A percentile compares a stretch with the other conserved stretches of the same genome.
Evolutionary conservation across 2,888 invertebrate species (phyloP).

Genomic region (Cerceris ruficornis): DNA sequence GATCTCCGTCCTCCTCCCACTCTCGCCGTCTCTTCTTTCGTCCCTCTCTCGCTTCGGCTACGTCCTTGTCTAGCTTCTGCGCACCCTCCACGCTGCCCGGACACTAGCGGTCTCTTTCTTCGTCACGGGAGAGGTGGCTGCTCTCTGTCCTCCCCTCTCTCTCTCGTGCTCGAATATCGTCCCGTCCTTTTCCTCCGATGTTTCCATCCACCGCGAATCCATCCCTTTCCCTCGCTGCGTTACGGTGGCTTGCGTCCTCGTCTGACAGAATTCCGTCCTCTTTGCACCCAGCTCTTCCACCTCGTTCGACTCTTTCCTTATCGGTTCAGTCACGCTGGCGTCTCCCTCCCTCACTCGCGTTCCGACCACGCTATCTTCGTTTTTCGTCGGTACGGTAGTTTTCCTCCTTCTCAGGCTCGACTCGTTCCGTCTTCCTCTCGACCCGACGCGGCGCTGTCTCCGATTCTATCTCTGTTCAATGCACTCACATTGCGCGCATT

Average conservation of each 20-base stretch:
- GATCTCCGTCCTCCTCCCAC: slow-evolving; percentile 31
- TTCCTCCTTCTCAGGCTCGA: no score
- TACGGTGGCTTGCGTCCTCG: not conserved
- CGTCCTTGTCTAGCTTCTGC: not conserved
- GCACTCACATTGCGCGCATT: no score
- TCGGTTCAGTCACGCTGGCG: no score
- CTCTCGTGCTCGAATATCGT: not conserved
- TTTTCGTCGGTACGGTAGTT: no score
- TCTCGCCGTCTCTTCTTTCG: slow-evolving; percentile 1
- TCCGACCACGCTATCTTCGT: no score
- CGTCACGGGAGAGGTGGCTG: not conserved
- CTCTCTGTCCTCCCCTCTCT: not conserved
- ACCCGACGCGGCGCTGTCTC: no score
- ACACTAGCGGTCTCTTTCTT: not conserved
- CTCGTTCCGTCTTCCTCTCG: no score
- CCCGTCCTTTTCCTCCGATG: not conserved
- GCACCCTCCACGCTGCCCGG: not conserved
- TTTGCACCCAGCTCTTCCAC: no score
- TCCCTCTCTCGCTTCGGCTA: slow-evolving; percentile 13
- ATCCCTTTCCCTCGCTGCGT: not conserved
- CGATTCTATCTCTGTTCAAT: no score
- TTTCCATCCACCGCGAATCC: not conserved
- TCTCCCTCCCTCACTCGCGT: no score
- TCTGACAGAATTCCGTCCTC: no score
- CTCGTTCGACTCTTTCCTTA: no score